These are phyloP conservation scores for Vesta saturnalis DNA, from an alignment of 2,888 invertebrate species.

Conservation along the genomic window DNA sequence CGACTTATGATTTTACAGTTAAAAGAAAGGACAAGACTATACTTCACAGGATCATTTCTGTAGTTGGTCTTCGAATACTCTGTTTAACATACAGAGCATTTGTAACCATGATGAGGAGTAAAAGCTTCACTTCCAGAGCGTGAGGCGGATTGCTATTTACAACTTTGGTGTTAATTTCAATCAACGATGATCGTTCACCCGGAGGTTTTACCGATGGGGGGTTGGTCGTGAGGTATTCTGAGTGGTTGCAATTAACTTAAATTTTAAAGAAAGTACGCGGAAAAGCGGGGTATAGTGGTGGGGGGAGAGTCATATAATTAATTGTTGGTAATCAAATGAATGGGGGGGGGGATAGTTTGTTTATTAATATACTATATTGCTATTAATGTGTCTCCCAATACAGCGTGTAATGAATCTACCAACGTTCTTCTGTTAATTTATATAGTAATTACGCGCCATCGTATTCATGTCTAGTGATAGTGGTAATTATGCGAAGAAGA, in stretches of 20 bases:
- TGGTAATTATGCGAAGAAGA: too few relatives aligned
- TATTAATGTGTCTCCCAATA: too few relatives aligned
- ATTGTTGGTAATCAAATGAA: too few relatives aligned
- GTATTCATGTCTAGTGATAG: too few relatives aligned
- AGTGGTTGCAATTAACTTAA: slow-evolving; percentile 47
- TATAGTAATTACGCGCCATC: too few relatives aligned
- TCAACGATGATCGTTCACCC: slow-evolving; percentile 58
- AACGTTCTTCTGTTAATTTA: too few relatives aligned
- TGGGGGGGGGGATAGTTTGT: too few relatives aligned
- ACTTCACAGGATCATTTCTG: slow-evolving; percentile 76
- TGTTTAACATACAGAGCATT: slow-evolving; percentile 64
- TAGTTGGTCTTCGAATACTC: slow-evolving; percentile 70
- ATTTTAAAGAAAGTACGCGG: background rate
- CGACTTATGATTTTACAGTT: too few relatives aligned
- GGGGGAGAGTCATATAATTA: too few relatives aligned
- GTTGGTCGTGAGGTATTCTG: slow-evolving; percentile 52
- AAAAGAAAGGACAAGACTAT: slow-evolving; percentile 51
- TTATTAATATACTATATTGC: too few relatives aligned
- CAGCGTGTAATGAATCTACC: too few relatives aligned
- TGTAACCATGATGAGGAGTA: slow-evolving; percentile 69
- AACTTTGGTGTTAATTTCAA: slow-evolving; percentile 32
- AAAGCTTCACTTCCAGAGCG: slow-evolving; percentile 66
- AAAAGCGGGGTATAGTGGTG: background rate
- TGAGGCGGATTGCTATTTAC: slow-evolving; percentile 58
- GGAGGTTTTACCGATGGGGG: slow-evolving; percentile 21